These are phyloP conservation scores for Colletes gigas DNA, from an alignment of 1,140 invertebrate genomes.

Conservation along the genomic window DNA sequence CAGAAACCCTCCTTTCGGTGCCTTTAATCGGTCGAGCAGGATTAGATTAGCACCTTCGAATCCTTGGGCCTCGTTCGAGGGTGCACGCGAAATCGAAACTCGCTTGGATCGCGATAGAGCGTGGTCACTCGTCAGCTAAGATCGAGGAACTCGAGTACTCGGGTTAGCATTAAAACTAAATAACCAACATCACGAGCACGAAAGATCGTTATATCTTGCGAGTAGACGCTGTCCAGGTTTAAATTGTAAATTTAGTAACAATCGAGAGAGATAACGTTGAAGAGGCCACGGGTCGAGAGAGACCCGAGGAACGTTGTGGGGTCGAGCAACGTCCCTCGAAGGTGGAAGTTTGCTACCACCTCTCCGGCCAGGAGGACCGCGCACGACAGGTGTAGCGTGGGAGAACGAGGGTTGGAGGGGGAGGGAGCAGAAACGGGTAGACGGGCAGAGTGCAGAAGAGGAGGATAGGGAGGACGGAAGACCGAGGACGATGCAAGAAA, in stretches of 20 bases:
- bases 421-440: constrained; percentile 25
- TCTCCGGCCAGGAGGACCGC: constrained; percentile 54
- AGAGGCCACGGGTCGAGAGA: no score
- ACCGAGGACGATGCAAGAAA: constrained; percentile 25
- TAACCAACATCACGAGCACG: no score
- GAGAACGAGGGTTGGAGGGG: constrained; percentile 65
- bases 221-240: no score
- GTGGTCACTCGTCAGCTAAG: not conserved
- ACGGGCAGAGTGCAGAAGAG: constrained; percentile 20
- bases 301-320: no score
- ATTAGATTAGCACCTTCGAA: constrained; percentile 76
- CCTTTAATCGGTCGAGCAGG: constrained; percentile 69
- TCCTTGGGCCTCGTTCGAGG: constrained; percentile 56
- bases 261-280: no score
- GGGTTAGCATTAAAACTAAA: no score
- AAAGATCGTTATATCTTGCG: no score
- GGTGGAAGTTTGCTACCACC: constrained; percentile 66
- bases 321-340: not conserved
- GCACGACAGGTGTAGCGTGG: constrained; percentile 79
- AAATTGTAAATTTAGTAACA: no score
- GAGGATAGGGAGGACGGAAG: constrained; percentile 29
- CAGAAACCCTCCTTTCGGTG: no score
- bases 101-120: not conserved
- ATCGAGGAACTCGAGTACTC: no score
- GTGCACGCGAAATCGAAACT: constrained; percentile 51